A percentile compares a stretch with the other conserved stretches of the same genome.
phyloP scores from a whole-genome alignment of 2,113 vertebrate species.

The Tor tambroides region DNA sequence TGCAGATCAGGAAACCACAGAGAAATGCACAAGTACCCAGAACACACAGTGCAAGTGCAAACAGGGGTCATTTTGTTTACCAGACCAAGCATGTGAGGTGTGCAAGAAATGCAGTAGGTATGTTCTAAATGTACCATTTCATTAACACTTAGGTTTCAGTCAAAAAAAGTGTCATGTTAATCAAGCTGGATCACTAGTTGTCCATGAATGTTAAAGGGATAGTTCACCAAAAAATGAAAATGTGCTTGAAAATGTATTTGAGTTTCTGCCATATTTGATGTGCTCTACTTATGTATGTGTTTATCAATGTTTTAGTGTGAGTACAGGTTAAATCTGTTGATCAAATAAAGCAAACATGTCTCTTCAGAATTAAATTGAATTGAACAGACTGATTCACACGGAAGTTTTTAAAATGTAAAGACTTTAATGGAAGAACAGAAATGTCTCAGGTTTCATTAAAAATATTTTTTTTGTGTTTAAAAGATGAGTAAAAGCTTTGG shows the following conservation, averaged over 20 bases:
- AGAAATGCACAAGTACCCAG: slow-evolving; percentile 59
- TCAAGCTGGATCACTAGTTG: not conserved
- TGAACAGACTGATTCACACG: not conserved
- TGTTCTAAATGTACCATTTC: slow-evolving; percentile 26
- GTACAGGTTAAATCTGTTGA: not conserved
- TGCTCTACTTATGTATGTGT: not conserved
- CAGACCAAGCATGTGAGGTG: slow-evolving; percentile 73
- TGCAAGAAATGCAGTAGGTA: slow-evolving; percentile 75
- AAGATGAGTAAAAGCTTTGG: not conserved
- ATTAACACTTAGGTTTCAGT: not conserved
- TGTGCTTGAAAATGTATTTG: not conserved
- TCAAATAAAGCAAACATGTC: not conserved
- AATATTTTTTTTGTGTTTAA: not conserved
- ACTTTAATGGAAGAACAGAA: not conserved
- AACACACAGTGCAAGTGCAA: slow-evolving; percentile 72
- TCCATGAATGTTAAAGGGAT: not conserved
- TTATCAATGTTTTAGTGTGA: not conserved
- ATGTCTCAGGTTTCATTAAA: not conserved
- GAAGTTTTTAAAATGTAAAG: not conserved
- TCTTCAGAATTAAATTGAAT: not conserved
- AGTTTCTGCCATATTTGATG: not conserved
- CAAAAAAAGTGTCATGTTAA: not conserved
- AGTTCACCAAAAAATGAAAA: not conserved
- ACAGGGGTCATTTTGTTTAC: slow-evolving; percentile 66
- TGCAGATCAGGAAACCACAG: slow-evolving; percentile 68